Percentiles rank a stretch among this genome's conserved stretches.
Conservation (phyloP, 1,140 invertebrate genomes). For the Parasteatoda tepidariorum region DNA sequence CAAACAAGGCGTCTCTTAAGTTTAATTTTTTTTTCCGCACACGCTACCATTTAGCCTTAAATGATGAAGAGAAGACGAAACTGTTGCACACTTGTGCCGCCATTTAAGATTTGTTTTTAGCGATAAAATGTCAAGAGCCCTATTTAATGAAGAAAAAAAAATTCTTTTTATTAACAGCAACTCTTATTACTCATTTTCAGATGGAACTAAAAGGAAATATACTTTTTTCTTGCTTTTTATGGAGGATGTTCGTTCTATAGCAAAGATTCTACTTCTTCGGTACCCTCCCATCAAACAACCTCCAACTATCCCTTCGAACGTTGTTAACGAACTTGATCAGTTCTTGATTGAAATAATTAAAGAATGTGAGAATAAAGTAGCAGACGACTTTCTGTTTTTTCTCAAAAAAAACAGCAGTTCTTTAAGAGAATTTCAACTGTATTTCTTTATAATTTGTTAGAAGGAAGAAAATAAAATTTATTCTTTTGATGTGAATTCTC, state of each 20-base stretch:
- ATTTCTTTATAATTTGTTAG: too few species aligned
- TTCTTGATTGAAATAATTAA: background rate
- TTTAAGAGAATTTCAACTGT: too few species aligned
- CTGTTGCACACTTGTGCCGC: slow-evolving; percentile 51
- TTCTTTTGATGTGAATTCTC: too few species aligned
- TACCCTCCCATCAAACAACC: too few species aligned
- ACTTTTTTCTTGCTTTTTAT: background rate
- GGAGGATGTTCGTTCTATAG: background rate
- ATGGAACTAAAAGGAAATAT: background rate
- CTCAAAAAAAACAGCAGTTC: too few species aligned
- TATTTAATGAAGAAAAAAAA: background rate
- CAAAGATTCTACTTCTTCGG: background rate
- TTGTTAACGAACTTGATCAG: background rate
- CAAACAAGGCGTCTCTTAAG: background rate
- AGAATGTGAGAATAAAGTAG: background rate
- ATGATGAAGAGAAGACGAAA: slow-evolving; percentile 31
- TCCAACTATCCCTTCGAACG: background rate
- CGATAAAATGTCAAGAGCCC: slow-evolving; percentile 34
- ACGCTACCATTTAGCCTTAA: slow-evolving; percentile 5
- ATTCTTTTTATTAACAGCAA: slow-evolving; percentile 1
- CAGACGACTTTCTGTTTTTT: too few species aligned
- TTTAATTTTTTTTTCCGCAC: slow-evolving; percentile 24
- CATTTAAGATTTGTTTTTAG: slow-evolving; percentile 37
- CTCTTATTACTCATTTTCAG: background rate
- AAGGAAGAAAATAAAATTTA: too few species aligned